phyloP scores from a whole-genome alignment of 2,888 invertebrate species.

The Amphimallon solstitiale region DNA sequence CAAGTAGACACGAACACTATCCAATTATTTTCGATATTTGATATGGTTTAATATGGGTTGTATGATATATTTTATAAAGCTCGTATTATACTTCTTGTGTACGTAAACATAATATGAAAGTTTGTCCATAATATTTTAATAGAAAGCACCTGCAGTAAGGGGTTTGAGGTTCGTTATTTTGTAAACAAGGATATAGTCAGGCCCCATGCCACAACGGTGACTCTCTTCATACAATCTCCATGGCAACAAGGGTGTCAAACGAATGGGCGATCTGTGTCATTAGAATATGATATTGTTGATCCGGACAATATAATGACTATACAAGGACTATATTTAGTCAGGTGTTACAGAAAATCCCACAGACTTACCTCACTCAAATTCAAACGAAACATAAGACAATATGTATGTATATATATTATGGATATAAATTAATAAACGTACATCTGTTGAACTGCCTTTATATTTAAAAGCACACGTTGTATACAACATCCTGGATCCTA shows the following conservation, averaged over 20 bases:
- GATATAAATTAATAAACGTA: no score
- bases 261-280: slow-evolving; percentile 50
- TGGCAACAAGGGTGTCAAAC: slow-evolving; percentile 65
- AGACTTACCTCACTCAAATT: slow-evolving; percentile 8
- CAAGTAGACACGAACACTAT: no score
- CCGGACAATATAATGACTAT: slow-evolving; percentile 50
- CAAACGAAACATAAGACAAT: slow-evolving; percentile 27
- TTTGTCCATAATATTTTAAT: slow-evolving; percentile 28
- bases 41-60: slow-evolving; percentile 23
- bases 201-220: slow-evolving; percentile 55
- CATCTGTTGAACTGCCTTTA: slow-evolving; percentile 21
- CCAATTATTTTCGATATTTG: slow-evolving; percentile 24
- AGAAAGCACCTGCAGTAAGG: slow-evolving; percentile 22
- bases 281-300: slow-evolving; percentile 59
- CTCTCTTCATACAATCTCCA: slow-evolving; percentile 62
- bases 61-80: slow-evolving; percentile 16
- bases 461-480: slow-evolving; percentile 19
- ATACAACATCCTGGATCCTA: not conserved
- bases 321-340: slow-evolving; percentile 27
- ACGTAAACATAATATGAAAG: not conserved
- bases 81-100: not conserved
- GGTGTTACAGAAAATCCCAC: slow-evolving; percentile 42
- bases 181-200: slow-evolving; percentile 60
- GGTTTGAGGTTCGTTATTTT: slow-evolving; percentile 39
- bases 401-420: not conserved